A percentile compares a stretch with the other conserved stretches of the same genome.
phyloP scores from a whole-genome alignment of 53 echinoderm and acorn worm species.

The Hippasteria phrygiana region DNA sequence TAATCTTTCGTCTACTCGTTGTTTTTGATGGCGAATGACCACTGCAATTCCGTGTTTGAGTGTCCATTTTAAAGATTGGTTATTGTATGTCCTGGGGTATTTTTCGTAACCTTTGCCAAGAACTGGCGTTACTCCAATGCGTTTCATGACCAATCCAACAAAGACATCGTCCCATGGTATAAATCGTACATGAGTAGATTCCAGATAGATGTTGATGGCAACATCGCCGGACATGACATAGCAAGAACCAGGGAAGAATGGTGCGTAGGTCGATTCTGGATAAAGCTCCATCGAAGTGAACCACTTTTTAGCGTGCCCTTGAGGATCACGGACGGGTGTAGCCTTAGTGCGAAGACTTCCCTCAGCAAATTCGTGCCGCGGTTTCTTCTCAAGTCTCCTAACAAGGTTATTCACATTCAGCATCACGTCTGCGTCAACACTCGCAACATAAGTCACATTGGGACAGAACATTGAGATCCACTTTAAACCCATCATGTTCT shows the following conservation, averaged over 20 bases:
- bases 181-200: conserved; percentile 33
- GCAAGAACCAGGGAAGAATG: conserved; percentile 51
- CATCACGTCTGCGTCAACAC: conserved; percentile 49
- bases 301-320: conserved; percentile 30
- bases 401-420: conserved; percentile 33
- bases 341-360: conserved; percentile 19
- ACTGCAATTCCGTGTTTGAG: conserved; percentile 6
- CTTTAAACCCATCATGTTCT: conserved; percentile 56
- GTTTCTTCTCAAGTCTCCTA: neutral
- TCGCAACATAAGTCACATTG: conserved; percentile 32
- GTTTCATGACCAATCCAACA: conserved; percentile 52
- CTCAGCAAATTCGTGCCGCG: conserved; percentile 24
- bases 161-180: conserved; percentile 60
- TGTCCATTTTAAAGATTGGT: neutral
- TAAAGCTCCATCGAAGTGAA: conserved; percentile 42
- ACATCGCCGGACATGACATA: conserved; percentile 54
- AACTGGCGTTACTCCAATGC: conserved; percentile 34
- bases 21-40: conserved; percentile 4
- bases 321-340: conserved; percentile 4
- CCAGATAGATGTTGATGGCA: conserved; percentile 4
- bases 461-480: conserved; percentile 39
- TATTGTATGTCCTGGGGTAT: neutral
- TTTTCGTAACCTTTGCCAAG: conserved; percentile 6
- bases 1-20: conserved; percentile 29
- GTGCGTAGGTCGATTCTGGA: conserved; percentile 52